Percentiles rank a stretch among this genome's conserved stretches.
phyloP scores from a whole-genome alignment of 2,113 vertebrate species.

The Erythrolamprus reginae region DNA sequence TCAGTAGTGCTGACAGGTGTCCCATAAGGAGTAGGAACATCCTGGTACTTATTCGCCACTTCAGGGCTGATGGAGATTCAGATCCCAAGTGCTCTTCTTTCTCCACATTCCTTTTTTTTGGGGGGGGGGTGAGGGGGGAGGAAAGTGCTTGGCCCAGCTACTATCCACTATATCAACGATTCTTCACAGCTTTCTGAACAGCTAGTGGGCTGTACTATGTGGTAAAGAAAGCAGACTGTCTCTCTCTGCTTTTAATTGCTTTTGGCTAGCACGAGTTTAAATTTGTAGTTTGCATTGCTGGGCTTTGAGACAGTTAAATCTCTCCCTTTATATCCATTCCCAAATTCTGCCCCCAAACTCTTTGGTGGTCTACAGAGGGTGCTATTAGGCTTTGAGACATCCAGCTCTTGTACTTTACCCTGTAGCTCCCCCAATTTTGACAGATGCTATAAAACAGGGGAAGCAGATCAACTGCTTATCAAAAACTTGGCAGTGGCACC shows the following conservation, averaged over 20 bases:
- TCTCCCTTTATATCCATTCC: background rate
- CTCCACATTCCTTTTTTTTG: background rate
- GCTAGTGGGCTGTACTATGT: background rate
- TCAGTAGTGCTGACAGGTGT: background rate
- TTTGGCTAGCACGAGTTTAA: background rate
- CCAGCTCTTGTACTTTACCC: background rate
- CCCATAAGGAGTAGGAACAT: background rate
- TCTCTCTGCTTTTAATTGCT: background rate
- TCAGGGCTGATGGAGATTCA: background rate
- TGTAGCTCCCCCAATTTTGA: background rate
- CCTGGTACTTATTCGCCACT: background rate
- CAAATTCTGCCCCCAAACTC: background rate
- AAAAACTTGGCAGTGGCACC: background rate
- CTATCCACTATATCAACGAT: background rate
- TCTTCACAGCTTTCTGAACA: background rate
- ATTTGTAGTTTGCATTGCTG: background rate
- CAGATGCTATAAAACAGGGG: background rate
- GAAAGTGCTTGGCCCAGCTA: background rate
- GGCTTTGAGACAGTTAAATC: background rate
- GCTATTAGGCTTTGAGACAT: background rate
- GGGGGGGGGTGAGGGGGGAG: rapidly evolving
- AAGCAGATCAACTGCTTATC: background rate
- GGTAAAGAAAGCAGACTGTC: background rate
- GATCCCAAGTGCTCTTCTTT: background rate
- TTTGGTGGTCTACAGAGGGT: background rate